Conservation (phyloP, 2,888 invertebrate species). For the Andrena trimmerana region DNA sequence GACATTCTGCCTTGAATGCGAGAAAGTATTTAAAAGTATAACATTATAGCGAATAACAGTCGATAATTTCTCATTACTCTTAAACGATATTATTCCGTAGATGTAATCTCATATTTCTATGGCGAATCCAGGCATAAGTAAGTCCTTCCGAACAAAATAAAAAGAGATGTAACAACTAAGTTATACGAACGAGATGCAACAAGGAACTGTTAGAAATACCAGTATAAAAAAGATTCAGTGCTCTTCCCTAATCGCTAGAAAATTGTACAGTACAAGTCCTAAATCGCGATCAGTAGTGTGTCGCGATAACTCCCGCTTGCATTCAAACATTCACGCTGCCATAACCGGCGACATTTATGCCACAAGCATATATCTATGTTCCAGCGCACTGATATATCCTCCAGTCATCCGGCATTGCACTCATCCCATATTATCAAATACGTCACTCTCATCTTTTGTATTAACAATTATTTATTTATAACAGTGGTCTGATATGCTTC, state of each 20-base stretch:
- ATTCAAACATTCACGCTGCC: conserved; percentile 60
- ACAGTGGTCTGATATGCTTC: conserved; percentile 84
- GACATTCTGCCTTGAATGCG: conserved; percentile 60
- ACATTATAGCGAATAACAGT: conserved; percentile 56
- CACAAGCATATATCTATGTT: conserved; percentile 48
- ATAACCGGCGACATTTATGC: conserved; percentile 57
- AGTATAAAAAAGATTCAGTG: conserved; percentile 78
- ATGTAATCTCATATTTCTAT: conserved; percentile 56
- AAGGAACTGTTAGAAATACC: conserved; percentile 73
- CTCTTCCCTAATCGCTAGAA: conserved; percentile 73
- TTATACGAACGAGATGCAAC: conserved; percentile 70
- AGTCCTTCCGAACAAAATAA: conserved; percentile 53
- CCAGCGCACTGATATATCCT: conserved; percentile 55
- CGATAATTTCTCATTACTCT: conserved; percentile 42
- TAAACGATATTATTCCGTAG: conserved; percentile 49
- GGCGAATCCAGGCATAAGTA: conserved; percentile 69
- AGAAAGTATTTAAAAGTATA: conserved; percentile 51
- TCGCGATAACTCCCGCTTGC: conserved; percentile 59
- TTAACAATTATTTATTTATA: conserved; percentile 82
- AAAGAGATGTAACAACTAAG: conserved; percentile 66
- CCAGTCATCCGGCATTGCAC: conserved; percentile 80
- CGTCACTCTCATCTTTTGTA: conserved; percentile 71
- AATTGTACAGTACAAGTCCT: conserved; percentile 72
- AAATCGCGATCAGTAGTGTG: conserved; percentile 63
- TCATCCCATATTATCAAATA: conserved; percentile 79